Evolutionary conservation across 2,888 invertebrate species (phyloP).

Genomic region (Clusia tigrina): DNA sequence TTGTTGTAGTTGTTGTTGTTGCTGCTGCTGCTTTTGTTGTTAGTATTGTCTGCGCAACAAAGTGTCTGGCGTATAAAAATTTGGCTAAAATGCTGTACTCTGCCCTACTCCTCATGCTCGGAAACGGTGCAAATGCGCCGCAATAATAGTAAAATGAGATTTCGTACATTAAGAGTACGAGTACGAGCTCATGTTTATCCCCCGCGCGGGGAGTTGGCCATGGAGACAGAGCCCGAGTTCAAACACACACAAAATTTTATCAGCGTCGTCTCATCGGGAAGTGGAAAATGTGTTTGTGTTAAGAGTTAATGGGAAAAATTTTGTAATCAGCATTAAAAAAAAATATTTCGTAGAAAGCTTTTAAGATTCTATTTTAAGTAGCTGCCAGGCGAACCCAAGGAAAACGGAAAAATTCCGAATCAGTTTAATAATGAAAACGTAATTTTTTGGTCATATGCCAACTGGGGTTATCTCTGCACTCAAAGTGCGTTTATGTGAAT

Average conservation of each 20-base stretch:
- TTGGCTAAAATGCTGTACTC: slow-evolving; percentile 9
- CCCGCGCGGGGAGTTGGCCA: neutral
- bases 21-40: neutral
- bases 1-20: neutral
- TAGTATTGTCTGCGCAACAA: neutral
- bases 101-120: neutral
- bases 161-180: neutral
- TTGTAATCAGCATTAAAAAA: neutral
- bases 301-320: slow-evolving; percentile 8
- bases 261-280: slow-evolving; percentile 20
- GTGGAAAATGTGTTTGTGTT: slow-evolving; percentile 13
- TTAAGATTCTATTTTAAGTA: neutral
- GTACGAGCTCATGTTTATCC: neutral
- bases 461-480: too few relatives aligned
- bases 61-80: slow-evolving; percentile 7
- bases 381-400: too few relatives aligned
- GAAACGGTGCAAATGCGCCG: slow-evolving; percentile 25
- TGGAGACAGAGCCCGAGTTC: neutral
- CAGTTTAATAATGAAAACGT: too few relatives aligned
- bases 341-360: neutral
- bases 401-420: too few relatives aligned
- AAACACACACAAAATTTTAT: slow-evolving; percentile 14
- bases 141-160: slow-evolving; percentile 20
- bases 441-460: too few relatives aligned
- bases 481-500: too few relatives aligned